phyloP scores from a whole-genome alignment of 2,797 vertebrate genomes.

The Megalops cyprinoides region DNA sequence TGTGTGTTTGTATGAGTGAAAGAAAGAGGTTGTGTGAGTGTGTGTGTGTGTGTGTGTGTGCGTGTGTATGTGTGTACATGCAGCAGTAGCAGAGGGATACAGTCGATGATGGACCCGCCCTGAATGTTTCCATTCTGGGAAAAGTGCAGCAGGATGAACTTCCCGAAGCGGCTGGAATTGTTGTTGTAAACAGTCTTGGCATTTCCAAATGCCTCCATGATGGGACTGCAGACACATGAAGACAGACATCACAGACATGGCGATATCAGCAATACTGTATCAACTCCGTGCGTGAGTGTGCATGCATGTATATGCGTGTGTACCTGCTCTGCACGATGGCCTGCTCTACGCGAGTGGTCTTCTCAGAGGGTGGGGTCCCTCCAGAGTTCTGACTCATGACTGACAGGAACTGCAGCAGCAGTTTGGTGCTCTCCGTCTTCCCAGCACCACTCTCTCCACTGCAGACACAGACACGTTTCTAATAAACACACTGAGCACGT shows the following conservation, averaged over 20 bases:
- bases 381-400: conserved; percentile 89
- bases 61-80: neutral
- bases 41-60: neutral
- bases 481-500: neutral
- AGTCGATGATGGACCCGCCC: conserved; percentile 88
- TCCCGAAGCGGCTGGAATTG: conserved; percentile 92
- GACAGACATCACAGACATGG: neutral
- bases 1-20: too few species aligned
- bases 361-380: conserved; percentile 72
- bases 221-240: conserved; percentile 73
- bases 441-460: conserved; percentile 14
- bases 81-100: conserved; percentile 76
- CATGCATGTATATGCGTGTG: neutral
- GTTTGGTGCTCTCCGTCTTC: conserved; percentile 92
- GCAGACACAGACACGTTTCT: neutral
- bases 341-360: conserved; percentile 82
- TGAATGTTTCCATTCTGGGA: conserved; percentile 89
- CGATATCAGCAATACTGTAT: neutral
- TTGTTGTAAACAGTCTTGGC: conserved; percentile 94
- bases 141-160: conserved; percentile 92
- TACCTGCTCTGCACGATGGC: conserved; percentile 94
- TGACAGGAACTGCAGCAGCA: conserved; percentile 90
- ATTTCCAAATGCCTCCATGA: conserved; percentile 92
- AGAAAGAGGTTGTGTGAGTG: too few species aligned
- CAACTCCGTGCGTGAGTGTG: conserved; percentile 18